Conservation (phyloP, 2,797 vertebrate species). For the Furcifer pardalis region DNA sequence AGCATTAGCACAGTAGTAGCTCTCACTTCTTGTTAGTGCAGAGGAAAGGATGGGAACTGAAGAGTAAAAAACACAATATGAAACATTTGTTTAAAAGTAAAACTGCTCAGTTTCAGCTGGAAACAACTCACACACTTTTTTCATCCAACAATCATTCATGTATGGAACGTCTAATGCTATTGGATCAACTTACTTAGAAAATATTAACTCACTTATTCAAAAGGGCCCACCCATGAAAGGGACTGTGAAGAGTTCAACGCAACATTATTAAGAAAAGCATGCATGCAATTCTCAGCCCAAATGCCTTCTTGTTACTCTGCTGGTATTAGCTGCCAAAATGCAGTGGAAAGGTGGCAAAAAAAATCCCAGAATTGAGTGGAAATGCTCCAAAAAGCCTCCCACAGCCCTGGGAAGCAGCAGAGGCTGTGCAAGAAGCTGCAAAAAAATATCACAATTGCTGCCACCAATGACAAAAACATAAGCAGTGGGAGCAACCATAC, state of each 20-base stretch:
- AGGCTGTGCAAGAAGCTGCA: too few species aligned
- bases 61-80: not conserved
- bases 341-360: too few species aligned
- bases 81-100: not conserved
- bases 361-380: too few species aligned
- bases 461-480: too few species aligned
- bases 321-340: too few species aligned
- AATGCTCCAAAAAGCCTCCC: too few species aligned
- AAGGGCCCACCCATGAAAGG: not conserved
- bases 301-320: not conserved
- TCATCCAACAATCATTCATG: slow-evolving; percentile 1
- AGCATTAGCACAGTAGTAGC: not conserved
- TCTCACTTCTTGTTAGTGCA: not conserved
- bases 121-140: not conserved
- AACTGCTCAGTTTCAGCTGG: not conserved
- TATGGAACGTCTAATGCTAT: slow-evolving; percentile 6
- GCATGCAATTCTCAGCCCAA: not conserved
- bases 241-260: not conserved
- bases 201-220: slow-evolving; percentile 10
- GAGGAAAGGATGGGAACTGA: not conserved
- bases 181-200: slow-evolving; percentile 14
- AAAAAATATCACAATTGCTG: too few species aligned
- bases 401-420: too few species aligned
- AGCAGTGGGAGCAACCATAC: too few species aligned
- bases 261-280: not conserved